Evolutionary conservation across 2,113 vertebrate genomes (phyloP).

Genomic region (Mesembrinibis cayennensis): DNA sequence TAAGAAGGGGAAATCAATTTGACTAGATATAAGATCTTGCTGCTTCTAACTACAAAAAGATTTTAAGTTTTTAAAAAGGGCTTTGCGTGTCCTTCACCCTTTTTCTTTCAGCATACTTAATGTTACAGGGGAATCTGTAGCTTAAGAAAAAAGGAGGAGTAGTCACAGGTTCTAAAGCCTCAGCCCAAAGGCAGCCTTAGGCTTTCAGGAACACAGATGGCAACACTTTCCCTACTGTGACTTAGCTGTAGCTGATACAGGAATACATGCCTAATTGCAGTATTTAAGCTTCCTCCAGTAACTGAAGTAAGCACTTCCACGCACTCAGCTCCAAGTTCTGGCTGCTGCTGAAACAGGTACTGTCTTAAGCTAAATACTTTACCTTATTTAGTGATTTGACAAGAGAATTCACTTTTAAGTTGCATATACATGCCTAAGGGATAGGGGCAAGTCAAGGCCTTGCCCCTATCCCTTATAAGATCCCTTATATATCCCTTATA

Average conservation of each 20-base stretch:
- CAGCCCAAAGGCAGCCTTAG: not conserved
- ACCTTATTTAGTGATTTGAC: not conserved
- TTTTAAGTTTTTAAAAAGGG: not conserved
- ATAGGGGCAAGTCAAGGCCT: no score
- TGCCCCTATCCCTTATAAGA: not conserved
- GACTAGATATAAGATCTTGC: not conserved
- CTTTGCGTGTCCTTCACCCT: not conserved
- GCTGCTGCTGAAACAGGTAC: not conserved
- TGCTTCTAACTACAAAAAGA: not conserved
- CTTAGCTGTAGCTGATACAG: not conserved
- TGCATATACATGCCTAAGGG: rapidly evolving
- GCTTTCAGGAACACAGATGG: not conserved
- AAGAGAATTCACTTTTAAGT: not conserved
- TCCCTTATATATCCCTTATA: no score
- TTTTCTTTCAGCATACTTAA: not conserved
- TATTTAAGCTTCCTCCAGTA: not conserved
- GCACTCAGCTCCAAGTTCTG: not conserved
- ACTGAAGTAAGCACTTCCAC: not conserved
- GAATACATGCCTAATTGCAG: not conserved
- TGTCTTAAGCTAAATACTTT: not conserved
- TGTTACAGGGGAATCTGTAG: not conserved
- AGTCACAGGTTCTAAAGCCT: not conserved
- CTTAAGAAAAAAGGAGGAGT: not conserved
- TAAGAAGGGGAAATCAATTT: not conserved
- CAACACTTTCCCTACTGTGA: not conserved